Conservation (phyloP, 2,797 vertebrate genomes). For the Apogon talboti region DNA sequence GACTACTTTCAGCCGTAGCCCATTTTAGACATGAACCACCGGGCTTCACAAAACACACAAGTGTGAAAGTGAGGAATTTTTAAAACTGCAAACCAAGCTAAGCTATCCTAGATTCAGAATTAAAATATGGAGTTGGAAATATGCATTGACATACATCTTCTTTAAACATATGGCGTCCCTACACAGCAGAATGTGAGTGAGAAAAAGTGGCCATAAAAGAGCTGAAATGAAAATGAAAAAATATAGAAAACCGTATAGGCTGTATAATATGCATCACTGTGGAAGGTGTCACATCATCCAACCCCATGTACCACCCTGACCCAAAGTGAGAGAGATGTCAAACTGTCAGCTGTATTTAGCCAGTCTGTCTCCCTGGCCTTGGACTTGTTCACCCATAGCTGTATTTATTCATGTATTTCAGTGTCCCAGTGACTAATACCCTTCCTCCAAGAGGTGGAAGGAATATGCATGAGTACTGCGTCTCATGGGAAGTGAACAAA, state of each 20-base stretch:
- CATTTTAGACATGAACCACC: too few species aligned
- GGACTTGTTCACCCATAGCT: conserved; percentile 57
- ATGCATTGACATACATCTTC: background rate
- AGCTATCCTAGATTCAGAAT: background rate
- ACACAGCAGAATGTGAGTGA: conserved; percentile 5
- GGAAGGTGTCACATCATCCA: conserved; percentile 11
- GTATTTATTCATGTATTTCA: conserved; percentile 66
- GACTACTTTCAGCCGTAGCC: too few species aligned
- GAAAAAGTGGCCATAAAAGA: conserved; percentile 21
- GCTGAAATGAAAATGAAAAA: conserved; percentile 51
- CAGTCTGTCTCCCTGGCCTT: conserved; percentile 53
- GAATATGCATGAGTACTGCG: conserved; percentile 51
- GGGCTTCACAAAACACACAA: too few species aligned
- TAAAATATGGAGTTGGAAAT: conserved; percentile 9
- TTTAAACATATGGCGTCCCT: background rate
- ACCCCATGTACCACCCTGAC: conserved; percentile 4
- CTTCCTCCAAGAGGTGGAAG: conserved; percentile 35
- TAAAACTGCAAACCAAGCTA: background rate
- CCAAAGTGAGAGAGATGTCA: conserved; percentile 60
- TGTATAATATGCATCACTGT: conserved; percentile 2
- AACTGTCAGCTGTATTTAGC: conserved; percentile 64
- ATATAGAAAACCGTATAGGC: conserved; percentile 48
- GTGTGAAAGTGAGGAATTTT: too few species aligned
- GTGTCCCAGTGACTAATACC: conserved; percentile 57
- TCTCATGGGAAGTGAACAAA: conserved; percentile 30